A percentile compares a stretch with the other conserved stretches of the same genome.
phyloP scores from a whole-genome alignment of 2,888 invertebrate species.

The Calliopum simillimum region DNA sequence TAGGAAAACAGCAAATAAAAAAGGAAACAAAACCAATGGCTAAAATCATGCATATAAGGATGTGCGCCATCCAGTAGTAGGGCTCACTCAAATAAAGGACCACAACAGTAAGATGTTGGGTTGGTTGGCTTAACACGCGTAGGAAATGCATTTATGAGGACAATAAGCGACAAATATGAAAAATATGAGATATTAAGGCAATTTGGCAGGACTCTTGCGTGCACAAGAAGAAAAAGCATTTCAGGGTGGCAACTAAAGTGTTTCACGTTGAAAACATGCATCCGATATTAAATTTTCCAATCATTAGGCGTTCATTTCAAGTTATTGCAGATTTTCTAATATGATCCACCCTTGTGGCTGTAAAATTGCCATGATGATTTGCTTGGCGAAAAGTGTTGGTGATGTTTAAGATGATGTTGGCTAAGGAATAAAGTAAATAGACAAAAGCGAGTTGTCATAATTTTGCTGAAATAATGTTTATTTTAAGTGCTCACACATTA shows the following conservation, averaged over 20 bases:
- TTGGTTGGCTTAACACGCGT: background rate
- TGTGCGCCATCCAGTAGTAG: background rate
- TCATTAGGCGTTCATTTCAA: no score
- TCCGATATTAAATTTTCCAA: no score
- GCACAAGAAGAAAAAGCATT: background rate
- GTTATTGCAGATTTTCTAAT: no score
- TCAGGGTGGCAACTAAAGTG: background rate
- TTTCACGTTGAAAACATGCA: no score
- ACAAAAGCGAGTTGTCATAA: slow-evolving; percentile 47
- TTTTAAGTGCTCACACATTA: slow-evolving; percentile 42
- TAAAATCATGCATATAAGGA: background rate
- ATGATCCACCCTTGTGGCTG: background rate
- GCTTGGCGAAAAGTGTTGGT: background rate
- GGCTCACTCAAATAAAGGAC: slow-evolving; percentile 1
- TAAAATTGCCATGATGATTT: background rate
- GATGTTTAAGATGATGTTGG: background rate
- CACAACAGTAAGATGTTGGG: slow-evolving; percentile 4
- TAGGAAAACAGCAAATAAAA: slow-evolving; percentile 7
- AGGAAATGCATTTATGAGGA: background rate
- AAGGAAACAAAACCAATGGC: background rate
- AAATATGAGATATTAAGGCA: slow-evolving; percentile 24
- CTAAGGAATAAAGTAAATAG: slow-evolving; percentile 28
- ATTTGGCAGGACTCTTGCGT: slow-evolving; percentile 25
- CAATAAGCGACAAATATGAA: background rate
- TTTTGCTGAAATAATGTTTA: slow-evolving; percentile 47